Conservation (phyloP, 2,797 vertebrate genomes). For the Chaetophractus vellerosus region DNA sequence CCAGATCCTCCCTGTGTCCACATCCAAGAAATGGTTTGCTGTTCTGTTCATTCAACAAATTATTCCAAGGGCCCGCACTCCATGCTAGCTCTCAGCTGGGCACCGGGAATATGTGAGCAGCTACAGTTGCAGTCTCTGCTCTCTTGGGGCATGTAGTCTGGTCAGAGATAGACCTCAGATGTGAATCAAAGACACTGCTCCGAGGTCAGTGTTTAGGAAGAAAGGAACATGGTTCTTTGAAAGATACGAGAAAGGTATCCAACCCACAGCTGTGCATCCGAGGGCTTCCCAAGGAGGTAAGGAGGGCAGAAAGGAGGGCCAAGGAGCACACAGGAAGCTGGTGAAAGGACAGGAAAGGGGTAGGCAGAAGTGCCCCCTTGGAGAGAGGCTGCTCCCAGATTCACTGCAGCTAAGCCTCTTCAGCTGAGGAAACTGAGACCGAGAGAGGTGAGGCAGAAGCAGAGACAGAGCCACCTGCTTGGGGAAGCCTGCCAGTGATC, state of each 20-base stretch:
- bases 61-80: not conserved
- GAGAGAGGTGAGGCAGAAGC: not conserved
- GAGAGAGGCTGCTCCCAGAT: not conserved
- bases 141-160: not conserved
- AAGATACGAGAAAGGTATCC: not conserved
- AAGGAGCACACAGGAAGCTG: not conserved
- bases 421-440: not conserved
- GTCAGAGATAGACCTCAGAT: not conserved
- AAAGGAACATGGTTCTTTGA: not conserved
- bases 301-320: not conserved
- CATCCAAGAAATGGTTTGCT: not conserved
- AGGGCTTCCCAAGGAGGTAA: not conserved
- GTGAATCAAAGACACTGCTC: fast-evolving
- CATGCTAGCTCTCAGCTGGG: not conserved
- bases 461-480: not conserved
- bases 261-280: fast-evolving
- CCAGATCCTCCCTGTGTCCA: not conserved
- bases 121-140: not conserved
- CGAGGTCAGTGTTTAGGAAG: not conserved
- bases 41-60: not conserved
- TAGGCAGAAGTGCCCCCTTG: not conserved
- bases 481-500: constrained; percentile 46
- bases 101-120: not conserved
- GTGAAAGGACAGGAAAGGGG: not conserved
- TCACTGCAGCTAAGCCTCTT: not conserved